phyloP scores from a whole-genome alignment of 64 coral and sea anemone genomes.

The Stylophora pistillata region DNA sequence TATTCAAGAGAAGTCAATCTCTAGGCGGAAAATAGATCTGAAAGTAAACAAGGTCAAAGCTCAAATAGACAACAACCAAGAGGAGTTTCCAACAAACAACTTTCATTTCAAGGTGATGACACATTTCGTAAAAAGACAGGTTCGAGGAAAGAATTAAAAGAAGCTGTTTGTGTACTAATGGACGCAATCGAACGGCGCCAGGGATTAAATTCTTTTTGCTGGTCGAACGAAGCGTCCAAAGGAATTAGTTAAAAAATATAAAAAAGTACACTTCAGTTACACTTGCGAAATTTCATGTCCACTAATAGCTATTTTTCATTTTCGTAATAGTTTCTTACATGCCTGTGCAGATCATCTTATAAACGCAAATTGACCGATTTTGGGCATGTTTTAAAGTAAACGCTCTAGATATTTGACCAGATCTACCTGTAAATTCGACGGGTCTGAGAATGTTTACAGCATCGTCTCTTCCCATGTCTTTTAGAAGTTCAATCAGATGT shows the following conservation, averaged over 20 bases:
- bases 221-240: too few relatives aligned
- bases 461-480: constrained; percentile 84
- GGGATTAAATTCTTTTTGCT: neutral
- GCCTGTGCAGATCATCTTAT: neutral
- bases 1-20: too few relatives aligned
- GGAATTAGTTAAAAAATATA: too few relatives aligned
- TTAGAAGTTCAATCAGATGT: constrained; percentile 56
- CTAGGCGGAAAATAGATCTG: too few relatives aligned
- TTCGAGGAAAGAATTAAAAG: neutral
- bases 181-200: neutral
- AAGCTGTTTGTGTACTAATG: neutral
- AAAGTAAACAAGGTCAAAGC: neutral
- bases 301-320: too few relatives aligned
- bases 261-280: too few relatives aligned
- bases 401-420: neutral
- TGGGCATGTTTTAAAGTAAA: too few relatives aligned
- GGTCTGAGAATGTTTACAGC: constrained; percentile 77
- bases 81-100: neutral
- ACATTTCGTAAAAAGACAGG: too few relatives aligned
- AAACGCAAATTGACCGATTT: neutral
- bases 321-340: too few relatives aligned
- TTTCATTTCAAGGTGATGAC: neutral
- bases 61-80: neutral
- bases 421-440: constrained; percentile 84
- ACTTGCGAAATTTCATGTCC: too few relatives aligned